These are phyloP conservation scores for Phylloscopus trochilus DNA, from an alignment of 2,113 vertebrate genomes.

Conservation along the genomic window DNA sequence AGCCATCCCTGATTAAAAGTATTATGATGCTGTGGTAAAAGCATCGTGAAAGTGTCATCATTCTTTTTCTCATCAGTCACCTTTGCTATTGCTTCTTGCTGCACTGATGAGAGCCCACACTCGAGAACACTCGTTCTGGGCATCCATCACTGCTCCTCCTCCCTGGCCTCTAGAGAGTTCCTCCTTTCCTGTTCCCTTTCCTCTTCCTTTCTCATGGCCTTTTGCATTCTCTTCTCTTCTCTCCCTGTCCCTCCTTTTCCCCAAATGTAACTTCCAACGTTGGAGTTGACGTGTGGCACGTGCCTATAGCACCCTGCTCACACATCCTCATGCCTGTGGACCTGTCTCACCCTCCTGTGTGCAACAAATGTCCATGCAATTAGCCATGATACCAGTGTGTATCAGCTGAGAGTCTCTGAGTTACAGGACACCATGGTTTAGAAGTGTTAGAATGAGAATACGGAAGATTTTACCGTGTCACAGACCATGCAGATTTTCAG, in stretches of 20 bases:
- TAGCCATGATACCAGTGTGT: fast-evolving
- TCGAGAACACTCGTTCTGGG: fast-evolving
- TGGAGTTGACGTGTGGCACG: fast-evolving
- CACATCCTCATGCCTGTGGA: background rate
- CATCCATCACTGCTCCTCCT: background rate
- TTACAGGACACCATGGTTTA: background rate
- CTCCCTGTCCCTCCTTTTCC: background rate
- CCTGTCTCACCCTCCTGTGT: background rate
- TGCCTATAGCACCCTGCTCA: background rate
- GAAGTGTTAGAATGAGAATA: background rate
- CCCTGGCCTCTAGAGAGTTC: background rate
- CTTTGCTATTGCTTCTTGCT: background rate
- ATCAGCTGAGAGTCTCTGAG: background rate
- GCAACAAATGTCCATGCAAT: fast-evolving
- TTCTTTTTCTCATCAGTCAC: background rate
- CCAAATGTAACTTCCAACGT: fast-evolving
- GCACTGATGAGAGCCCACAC: background rate
- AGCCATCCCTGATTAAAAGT: background rate
- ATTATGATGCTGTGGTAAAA: background rate
- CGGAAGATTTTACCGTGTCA: background rate
- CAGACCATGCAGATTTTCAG: background rate
- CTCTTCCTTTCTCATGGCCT: background rate
- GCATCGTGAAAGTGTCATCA: background rate
- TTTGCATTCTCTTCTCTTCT: background rate
- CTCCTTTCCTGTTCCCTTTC: background rate